These are phyloP conservation scores for Antennarius maculatus DNA, from an alignment of 2,797 vertebrate species.

Conservation along the genomic window DNA sequence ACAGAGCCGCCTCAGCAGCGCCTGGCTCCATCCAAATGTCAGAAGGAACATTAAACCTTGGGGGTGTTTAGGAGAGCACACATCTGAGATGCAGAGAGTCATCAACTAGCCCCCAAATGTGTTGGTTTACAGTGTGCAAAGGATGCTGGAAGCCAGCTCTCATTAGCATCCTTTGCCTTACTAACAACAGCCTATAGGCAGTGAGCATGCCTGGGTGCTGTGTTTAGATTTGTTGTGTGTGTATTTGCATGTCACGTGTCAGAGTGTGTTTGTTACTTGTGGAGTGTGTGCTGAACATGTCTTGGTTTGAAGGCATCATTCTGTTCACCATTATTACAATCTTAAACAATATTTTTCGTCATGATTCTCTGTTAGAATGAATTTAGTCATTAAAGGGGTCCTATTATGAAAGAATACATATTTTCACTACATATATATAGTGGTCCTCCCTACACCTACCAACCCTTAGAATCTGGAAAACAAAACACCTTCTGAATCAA, in stretches of 20 bases:
- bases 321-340: constrained; percentile 18
- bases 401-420: no score
- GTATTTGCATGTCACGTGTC: constrained; percentile 5
- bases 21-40: constrained; percentile 51
- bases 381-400: background rate
- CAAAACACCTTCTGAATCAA: no score
- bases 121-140: constrained; percentile 52
- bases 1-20: constrained; percentile 17
- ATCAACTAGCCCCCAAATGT: constrained; percentile 45
- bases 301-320: constrained; percentile 17
- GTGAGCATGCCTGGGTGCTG: background rate
- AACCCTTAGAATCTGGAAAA: no score
- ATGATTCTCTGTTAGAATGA: constrained; percentile 13
- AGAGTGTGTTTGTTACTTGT: constrained; percentile 18
- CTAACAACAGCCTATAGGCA: constrained; percentile 52
- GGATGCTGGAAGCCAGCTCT: constrained; percentile 66
- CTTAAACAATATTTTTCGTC: constrained; percentile 26
- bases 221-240: constrained; percentile 19
- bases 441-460: no score
- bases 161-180: constrained; percentile 47
- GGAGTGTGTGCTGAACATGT: constrained; percentile 11
- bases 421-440: no score
- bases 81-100: constrained; percentile 26
- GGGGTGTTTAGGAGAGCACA: constrained; percentile 50
- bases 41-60: constrained; percentile 49